Base-by-base conservation (phyloP, 2,888 invertebrate species). In the Furcula furcula region DNA sequence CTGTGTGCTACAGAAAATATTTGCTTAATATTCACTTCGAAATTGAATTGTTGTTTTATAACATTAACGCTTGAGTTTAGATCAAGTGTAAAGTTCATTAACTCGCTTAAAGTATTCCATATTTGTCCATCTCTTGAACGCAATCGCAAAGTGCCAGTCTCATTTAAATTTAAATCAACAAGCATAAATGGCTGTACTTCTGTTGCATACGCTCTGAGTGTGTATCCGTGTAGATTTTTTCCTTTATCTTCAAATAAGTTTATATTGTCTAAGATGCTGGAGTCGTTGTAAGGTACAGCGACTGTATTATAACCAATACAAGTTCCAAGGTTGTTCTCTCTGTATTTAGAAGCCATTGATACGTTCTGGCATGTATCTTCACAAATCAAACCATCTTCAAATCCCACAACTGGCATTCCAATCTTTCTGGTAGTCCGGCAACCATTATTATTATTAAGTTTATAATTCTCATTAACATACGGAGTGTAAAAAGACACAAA, bases 81-180 rank as follows among this genome's bases (percentile, higher is more conserved):
- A 41, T 84, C 77, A 4, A 86, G 65, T 4, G 61, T 68, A 32
- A 86, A 87, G 40, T 87, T 88, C 65, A 87, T 70, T 1, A 70
- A 51, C 25, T 72, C 37, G 0, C 79, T 48, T 39, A 84, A 59
- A 2, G 68, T 65, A 6, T 60, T 78, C 87, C 88, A 88, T 10
- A 87, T 55, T 11, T 41, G 54, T 2, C 85, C 88, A 46, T 88
- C 87, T 56, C 88, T 66, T 11, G 60, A 40, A 19, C 47, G 34
- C 4, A 85, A 40, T 1, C 52, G 59, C 29, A 64, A 78, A 0
- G 55, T 68, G 6, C 73, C 76, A 37, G 81, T 60, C 3, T 40
- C 52, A 2, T 64, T 31, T 12, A 65, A 55, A 2, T 64, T 31
- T 12, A 65, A 55, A 1, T 40, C 42, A 26, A 85, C 64, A 2